Percentiles rank a stretch among this genome's conserved stretches.
phyloP scores from a whole-genome alignment of 2,888 invertebrate species.

The Epinotia bilunana region DNA sequence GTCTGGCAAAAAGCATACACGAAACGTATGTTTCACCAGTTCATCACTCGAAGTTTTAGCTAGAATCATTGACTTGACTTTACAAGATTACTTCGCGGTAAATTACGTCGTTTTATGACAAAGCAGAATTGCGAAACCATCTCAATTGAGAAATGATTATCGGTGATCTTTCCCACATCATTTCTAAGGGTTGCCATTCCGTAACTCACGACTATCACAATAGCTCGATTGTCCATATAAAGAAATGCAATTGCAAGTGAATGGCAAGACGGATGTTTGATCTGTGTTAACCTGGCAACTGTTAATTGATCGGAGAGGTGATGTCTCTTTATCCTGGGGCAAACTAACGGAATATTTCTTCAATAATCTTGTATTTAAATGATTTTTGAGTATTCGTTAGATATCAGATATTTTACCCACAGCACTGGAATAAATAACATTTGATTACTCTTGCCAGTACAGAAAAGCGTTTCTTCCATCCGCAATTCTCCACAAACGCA shows the following conservation, averaged over 20 bases:
- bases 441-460: too few relatives aligned
- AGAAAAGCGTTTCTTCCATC: too few relatives aligned
- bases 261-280: slow-evolving; percentile 21
- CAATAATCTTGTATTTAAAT: background rate
- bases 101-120: background rate
- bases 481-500: too few relatives aligned
- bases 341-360: background rate
- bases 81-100: background rate
- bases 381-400: too few relatives aligned
- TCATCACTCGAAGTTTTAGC: background rate
- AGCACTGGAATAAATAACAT: too few relatives aligned
- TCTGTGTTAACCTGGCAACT: background rate
- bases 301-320: background rate
- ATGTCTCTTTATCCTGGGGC: background rate
- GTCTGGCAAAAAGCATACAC: background rate
- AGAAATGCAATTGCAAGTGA: slow-evolving; percentile 57
- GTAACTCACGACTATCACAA: slow-evolving; percentile 55
- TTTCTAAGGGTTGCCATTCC: slow-evolving; percentile 50
- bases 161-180: slow-evolving; percentile 43
- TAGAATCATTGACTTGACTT: background rate
- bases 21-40: background rate
- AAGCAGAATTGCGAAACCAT: slow-evolving; percentile 2
- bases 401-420: too few relatives aligned
- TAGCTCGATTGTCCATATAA: slow-evolving; percentile 61
- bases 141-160: slow-evolving; percentile 34